These are phyloP conservation scores for Prenolepis imparis DNA, from an alignment of 2,888 invertebrate species.

Conservation along the genomic window DNA sequence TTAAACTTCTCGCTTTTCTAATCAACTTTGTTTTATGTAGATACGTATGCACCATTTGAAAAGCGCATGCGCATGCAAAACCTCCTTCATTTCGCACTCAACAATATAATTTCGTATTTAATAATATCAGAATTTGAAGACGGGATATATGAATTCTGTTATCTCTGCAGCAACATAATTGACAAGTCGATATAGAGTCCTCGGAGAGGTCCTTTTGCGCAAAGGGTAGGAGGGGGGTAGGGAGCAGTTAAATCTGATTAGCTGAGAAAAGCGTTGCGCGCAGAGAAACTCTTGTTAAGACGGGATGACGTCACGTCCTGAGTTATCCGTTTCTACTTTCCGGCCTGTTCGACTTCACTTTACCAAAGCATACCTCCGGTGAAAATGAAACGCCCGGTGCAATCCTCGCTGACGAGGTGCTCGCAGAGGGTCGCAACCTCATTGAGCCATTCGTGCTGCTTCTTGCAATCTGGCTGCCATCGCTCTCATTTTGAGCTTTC, in stretches of 20 bases:
- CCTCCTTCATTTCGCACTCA: too few relatives aligned
- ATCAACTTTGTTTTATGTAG: too few relatives aligned
- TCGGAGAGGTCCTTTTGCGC: slow-evolving; percentile 44
- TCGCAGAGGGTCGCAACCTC: slow-evolving; percentile 52
- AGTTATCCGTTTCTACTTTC: slow-evolving; percentile 71
- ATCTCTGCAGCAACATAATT: slow-evolving; percentile 47
- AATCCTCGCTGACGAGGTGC: slow-evolving; percentile 68
- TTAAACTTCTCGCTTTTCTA: too few relatives aligned
- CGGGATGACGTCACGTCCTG: slow-evolving; percentile 69
- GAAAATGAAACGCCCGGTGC: slow-evolving; percentile 69
- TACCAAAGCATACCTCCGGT: slow-evolving; percentile 57
- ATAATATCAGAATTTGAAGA: slow-evolving; percentile 8
- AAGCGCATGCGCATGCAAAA: too few relatives aligned
- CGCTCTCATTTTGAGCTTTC: slow-evolving; percentile 44
- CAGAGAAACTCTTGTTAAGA: slow-evolving; percentile 75
- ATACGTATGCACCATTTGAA: too few relatives aligned
- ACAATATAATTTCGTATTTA: slow-evolving; percentile 2
- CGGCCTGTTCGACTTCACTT: slow-evolving; percentile 55
- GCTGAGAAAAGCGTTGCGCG: slow-evolving; percentile 73
- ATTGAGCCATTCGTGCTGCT: slow-evolving; percentile 47
- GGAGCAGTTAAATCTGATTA: slow-evolving; percentile 76
- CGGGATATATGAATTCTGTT: slow-evolving; percentile 48
- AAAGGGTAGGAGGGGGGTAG: neutral
- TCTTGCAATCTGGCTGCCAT: slow-evolving; percentile 55
- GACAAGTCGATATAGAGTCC: slow-evolving; percentile 24